A percentile compares a stretch with the other conserved stretches of the same genome.
phyloP scores from a whole-genome alignment of 2,113 vertebrate species.

The Galeopterus variegatus region DNA sequence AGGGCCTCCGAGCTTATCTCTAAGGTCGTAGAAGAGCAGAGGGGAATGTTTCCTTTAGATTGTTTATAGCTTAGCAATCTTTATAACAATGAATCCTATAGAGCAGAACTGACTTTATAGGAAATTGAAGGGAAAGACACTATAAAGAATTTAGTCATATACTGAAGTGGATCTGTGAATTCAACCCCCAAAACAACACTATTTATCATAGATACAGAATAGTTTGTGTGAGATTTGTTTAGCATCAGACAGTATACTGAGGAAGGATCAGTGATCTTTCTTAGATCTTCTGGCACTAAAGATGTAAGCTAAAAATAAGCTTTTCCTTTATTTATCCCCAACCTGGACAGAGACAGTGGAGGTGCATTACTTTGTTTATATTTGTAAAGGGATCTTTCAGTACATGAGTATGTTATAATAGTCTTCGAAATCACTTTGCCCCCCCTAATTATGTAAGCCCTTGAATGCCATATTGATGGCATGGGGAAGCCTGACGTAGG shows the following conservation, averaged over 20 bases:
- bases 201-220: neutral
- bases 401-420: neutral
- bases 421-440: neutral
- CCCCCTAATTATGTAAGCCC: neutral
- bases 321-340: neutral
- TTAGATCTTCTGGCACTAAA: neutral
- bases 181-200: neutral
- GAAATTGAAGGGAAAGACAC: neutral
- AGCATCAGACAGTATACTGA: neutral
- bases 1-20: fast-evolving
- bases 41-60: neutral
- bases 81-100: neutral
- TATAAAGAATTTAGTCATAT: neutral
- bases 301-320: neutral
- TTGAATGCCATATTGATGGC: neutral
- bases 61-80: neutral
- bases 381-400: neutral
- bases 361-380: neutral
- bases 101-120: neutral
- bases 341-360: neutral
- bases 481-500: neutral
- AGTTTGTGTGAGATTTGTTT: neutral
- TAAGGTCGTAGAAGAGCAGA: fast-evolving
- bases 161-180: neutral
- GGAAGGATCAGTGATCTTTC: neutral